These are phyloP conservation scores for Mycalesis mineus DNA, from an alignment of 2,888 invertebrate genomes.

Conservation along the genomic window DNA sequence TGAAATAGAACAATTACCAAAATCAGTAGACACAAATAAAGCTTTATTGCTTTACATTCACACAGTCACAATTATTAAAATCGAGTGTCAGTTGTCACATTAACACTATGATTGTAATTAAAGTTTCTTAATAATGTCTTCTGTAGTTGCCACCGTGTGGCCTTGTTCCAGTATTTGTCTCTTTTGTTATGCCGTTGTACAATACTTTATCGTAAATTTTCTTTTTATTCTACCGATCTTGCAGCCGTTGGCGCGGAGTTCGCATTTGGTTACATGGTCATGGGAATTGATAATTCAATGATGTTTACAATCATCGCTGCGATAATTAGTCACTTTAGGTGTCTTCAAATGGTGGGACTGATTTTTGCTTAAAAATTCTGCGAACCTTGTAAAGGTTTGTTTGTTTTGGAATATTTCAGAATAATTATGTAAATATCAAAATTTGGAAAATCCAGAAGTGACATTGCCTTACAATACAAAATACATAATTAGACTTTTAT, in stretches of 20 bases:
- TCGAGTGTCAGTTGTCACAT: not conserved
- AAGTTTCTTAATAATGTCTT: conserved; percentile 41
- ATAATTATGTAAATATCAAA: no score
- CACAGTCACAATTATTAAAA: not conserved
- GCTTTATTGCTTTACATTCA: not conserved
- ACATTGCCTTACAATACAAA: no score
- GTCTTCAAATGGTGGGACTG: not conserved
- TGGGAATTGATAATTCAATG: conserved; percentile 16
- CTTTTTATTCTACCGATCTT: conserved; percentile 7
- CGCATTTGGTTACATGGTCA: conserved; percentile 23
- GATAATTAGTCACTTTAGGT: conserved; percentile 8
- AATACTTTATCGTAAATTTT: conserved; percentile 14
- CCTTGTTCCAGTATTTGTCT: conserved; percentile 25
- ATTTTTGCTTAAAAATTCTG: no score
- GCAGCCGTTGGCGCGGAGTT: not conserved
- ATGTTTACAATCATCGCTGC: not conserved
- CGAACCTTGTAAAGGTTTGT: no score
- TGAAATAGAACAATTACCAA: no score
- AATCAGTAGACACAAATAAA: not conserved
- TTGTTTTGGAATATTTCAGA: no score
- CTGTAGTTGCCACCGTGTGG: conserved; percentile 9
- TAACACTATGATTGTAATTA: conserved; percentile 20
- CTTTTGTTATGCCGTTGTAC: conserved; percentile 19
- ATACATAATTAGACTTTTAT: no score
- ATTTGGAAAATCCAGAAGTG: no score